Evolutionary conservation across 2,113 vertebrate species (phyloP).

Genomic region (Oryzias melastigma): DNA sequence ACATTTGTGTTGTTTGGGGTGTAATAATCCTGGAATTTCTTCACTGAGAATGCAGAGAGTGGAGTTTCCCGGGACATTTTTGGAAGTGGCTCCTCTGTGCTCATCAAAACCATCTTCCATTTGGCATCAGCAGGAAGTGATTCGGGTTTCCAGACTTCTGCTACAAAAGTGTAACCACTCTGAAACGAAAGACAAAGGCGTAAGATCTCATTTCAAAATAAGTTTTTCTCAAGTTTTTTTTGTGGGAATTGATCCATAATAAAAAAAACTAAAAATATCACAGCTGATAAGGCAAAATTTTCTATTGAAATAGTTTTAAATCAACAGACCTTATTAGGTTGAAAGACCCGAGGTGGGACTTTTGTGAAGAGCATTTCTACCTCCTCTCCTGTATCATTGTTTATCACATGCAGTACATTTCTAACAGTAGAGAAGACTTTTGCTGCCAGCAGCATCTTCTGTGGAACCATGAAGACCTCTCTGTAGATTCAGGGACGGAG

Average conservation of each 20-base stretch:
- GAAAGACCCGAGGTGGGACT: conserved; percentile 77
- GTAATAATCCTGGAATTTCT: conserved; percentile 85
- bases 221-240: not conserved
- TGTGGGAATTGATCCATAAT: not conserved
- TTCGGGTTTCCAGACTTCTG: conserved; percentile 78
- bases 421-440: conserved; percentile 80
- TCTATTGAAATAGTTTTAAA: not conserved
- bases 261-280: not conserved
- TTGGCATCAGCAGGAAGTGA: conserved; percentile 54
- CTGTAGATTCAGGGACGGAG: conserved; percentile 59
- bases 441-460: conserved; percentile 83
- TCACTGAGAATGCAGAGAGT: conserved; percentile 75
- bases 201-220: no score
- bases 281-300: not conserved
- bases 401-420: conserved; percentile 80
- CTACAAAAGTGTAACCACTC: conserved; percentile 91
- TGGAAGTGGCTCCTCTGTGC: conserved; percentile 77
- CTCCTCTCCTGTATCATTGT: conserved; percentile 90
- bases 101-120: conserved; percentile 85
- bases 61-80: conserved; percentile 66
- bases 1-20: conserved; percentile 82
- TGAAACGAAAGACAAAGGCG: conserved; percentile 42
- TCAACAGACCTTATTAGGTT: conserved; percentile 84
- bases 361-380: conserved; percentile 79
- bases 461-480: conserved; percentile 84